phyloP scores from a whole-genome alignment of 1,140 invertebrate species.

The Ephestia elutella region DNA sequence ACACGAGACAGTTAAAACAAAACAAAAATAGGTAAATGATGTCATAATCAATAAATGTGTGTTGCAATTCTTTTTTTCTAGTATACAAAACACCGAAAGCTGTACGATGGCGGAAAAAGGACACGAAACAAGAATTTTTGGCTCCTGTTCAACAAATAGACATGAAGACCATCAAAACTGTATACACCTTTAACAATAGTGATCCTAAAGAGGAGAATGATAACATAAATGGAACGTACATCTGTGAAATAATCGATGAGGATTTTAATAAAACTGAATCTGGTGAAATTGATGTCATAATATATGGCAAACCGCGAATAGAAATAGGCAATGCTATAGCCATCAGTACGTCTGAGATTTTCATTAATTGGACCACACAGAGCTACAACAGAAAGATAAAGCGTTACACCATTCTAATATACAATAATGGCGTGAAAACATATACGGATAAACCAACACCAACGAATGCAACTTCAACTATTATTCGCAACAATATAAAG shows the following conservation, averaged over 20 bases:
- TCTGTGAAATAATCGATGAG: conserved; percentile 44
- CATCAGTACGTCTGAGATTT: conserved; percentile 83
- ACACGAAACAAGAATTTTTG: conserved; percentile 18
- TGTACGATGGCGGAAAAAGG: conserved; percentile 49
- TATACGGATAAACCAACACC: background rate
- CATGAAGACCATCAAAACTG: conserved; percentile 20
- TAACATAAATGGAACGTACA: conserved; percentile 52
- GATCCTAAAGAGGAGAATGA: conserved; percentile 14
- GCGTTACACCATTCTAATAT: background rate
- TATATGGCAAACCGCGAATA: conserved; percentile 82
- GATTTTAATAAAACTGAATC: conserved; percentile 34
- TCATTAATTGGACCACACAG: conserved; percentile 86
- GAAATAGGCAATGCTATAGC: conserved; percentile 83
- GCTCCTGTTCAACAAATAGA: conserved; percentile 20
- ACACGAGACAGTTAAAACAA: no score
- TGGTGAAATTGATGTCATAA: conserved; percentile 73
- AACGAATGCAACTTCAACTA: background rate
- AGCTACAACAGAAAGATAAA: background rate
- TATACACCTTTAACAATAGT: background rate
- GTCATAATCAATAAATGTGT: no score
- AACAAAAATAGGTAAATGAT: no score
- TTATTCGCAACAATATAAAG: background rate
- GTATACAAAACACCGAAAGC: conserved; percentile 42
- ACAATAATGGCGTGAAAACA: background rate
- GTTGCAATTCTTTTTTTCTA: conserved; percentile 33